A percentile compares a stretch with the other conserved stretches of the same genome.
Conservation (phyloP, 1,140 invertebrate species). For the Drosophila insularis region DNA sequence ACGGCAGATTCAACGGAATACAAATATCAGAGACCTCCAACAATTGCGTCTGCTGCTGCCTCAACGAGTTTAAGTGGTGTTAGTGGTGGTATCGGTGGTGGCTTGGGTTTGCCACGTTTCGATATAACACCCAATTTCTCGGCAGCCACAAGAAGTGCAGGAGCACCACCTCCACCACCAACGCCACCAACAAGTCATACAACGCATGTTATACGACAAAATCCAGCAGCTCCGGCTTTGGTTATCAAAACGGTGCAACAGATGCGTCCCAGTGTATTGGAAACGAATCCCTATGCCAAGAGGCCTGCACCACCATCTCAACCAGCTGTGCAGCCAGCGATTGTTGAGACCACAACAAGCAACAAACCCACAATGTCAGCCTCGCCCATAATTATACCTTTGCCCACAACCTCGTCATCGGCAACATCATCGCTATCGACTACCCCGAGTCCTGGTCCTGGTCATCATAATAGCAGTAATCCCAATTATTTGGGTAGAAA, state of each 20-base stretch:
- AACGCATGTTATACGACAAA: constrained; percentile 51
- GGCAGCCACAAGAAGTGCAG: constrained; percentile 25
- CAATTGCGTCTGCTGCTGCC: constrained; percentile 19
- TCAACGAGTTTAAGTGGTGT: constrained; percentile 14
- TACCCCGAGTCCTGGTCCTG: constrained; percentile 18
- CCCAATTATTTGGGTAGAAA: constrained; percentile 73
- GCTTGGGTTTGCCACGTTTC: constrained; percentile 81
- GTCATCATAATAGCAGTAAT: constrained; percentile 60
- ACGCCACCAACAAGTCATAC: constrained; percentile 6
- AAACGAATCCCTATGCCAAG: constrained; percentile 50
- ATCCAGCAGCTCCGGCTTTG: constrained; percentile 30
- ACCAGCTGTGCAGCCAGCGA: constrained; percentile 26
- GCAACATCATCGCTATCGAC: constrained; percentile 1
- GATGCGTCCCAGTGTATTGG: constrained; percentile 51
- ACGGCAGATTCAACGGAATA: constrained; percentile 92
- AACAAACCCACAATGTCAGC: not conserved
- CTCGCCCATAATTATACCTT: constrained; percentile 8
- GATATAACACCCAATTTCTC: constrained; percentile 86
- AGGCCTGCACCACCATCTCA: constrained; percentile 15
- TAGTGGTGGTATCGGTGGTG: not conserved
- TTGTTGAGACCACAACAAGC: constrained; percentile 20
- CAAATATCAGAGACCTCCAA: constrained; percentile 83
- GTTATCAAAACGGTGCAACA: constrained; percentile 49
- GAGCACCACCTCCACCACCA: constrained; percentile 6
- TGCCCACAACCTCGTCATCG: not conserved